Evolutionary conservation across 2,888 invertebrate genomes (phyloP).

Genomic region (Hyles lineata): DNA sequence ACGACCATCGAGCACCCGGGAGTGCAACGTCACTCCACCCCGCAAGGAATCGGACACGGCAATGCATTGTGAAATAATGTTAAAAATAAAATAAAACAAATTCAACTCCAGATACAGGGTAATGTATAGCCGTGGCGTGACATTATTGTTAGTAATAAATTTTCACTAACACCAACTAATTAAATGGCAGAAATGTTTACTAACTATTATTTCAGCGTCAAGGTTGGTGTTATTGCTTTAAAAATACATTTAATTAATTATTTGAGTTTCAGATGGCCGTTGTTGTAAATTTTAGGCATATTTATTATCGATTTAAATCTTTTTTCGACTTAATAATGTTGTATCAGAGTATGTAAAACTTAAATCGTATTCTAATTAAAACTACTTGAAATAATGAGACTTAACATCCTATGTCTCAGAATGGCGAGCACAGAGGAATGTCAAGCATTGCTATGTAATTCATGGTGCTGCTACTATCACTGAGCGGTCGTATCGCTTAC

Average conservation of each 20-base stretch:
- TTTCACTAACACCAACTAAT: slow-evolving; percentile 21
- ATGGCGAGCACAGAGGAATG: no score
- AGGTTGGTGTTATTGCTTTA: background rate
- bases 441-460: no score
- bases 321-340: no score
- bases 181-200: slow-evolving; percentile 14
- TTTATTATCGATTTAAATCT: no score
- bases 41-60: slow-evolving; percentile 39
- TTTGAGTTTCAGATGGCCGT: background rate
- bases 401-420: no score
- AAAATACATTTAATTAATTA: background rate
- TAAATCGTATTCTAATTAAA: no score
- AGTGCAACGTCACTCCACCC: slow-evolving; percentile 61
- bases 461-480: no score
- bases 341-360: no score
- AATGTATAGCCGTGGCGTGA: slow-evolving; percentile 9
- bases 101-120: background rate
- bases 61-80: slow-evolving; percentile 35
- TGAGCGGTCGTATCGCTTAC: no score
- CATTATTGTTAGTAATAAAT: slow-evolving; percentile 17
- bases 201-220: background rate
- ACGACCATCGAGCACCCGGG: slow-evolving; percentile 56
- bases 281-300: no score
- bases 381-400: no score
- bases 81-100: slow-evolving; percentile 6